These are phyloP conservation scores for Urocyon cinereoargenteus DNA, from an alignment of 2,797 vertebrate genomes.

Conservation along the genomic window DNA sequence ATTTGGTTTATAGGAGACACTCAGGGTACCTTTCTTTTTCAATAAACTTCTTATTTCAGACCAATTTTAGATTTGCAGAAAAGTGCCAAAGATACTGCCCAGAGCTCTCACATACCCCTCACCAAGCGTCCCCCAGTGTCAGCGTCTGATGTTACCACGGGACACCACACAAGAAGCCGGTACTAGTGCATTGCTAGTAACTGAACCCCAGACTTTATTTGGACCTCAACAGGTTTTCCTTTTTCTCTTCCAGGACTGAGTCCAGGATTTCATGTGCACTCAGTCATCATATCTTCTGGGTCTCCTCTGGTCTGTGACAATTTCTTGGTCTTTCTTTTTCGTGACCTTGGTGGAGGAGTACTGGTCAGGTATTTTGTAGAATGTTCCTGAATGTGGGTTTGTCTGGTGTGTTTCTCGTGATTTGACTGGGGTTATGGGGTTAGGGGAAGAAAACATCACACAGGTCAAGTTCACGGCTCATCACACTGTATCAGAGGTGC, in stretches of 20 bases:
- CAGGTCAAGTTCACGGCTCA: not conserved
- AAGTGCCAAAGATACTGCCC: not conserved
- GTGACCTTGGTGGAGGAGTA: not conserved
- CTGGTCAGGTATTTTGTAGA: not conserved
- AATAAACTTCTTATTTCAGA: conserved; percentile 6
- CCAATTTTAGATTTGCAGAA: not conserved
- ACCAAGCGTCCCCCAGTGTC: not conserved
- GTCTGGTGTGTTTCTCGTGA: not conserved
- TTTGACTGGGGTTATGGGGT: not conserved
- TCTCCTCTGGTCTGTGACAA: not conserved
- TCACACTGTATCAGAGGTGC: not conserved
- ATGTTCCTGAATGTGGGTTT: not conserved
- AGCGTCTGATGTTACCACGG: not conserved
- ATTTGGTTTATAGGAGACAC: not conserved
- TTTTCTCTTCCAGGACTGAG: not conserved
- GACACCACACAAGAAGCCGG: not conserved
- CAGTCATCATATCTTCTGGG: not conserved
- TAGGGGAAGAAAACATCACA: not conserved
- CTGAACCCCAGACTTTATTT: not conserved
- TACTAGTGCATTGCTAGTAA: not conserved
- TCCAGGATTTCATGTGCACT: not conserved
- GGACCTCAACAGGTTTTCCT: not conserved
- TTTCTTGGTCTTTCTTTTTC: not conserved
- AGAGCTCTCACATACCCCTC: not conserved
- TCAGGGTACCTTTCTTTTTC: not conserved